phyloP scores from a whole-genome alignment of 2,888 invertebrate species.

The Cryptocephalus primarius region DNA sequence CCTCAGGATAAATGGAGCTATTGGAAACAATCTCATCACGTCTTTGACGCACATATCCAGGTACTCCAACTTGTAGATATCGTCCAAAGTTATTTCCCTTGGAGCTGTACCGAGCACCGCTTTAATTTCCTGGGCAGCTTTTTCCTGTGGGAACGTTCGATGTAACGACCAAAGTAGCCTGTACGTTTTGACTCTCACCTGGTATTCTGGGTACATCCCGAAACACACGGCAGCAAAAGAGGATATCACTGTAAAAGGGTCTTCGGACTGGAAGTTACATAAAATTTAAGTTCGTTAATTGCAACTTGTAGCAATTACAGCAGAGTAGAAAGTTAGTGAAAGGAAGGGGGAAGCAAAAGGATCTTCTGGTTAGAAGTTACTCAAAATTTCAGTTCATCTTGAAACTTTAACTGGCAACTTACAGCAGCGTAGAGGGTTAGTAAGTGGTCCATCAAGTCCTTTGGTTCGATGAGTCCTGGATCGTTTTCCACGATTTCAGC shows the following conservation, averaged over 20 bases:
- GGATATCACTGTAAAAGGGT: constrained; percentile 21
- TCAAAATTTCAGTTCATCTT: too few relatives aligned
- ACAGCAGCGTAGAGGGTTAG: constrained; percentile 23
- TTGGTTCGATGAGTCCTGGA: constrained; percentile 13
- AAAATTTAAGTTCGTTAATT: not conserved
- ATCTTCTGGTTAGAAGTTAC: too few relatives aligned
- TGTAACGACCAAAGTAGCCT: not conserved
- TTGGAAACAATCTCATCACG: constrained; percentile 23
- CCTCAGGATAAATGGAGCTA: constrained; percentile 25
- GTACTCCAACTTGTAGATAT: constrained; percentile 21
- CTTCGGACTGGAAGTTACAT: constrained; percentile 22
- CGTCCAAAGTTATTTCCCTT: constrained; percentile 15
- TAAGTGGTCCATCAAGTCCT: constrained; percentile 20
- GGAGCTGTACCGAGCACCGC: constrained; percentile 18
- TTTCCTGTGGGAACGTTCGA: constrained; percentile 4
- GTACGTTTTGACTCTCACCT: constrained; percentile 14
- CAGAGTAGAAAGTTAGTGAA: too few relatives aligned
- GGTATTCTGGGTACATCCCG: constrained; percentile 30
- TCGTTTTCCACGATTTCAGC: constrained; percentile 15
- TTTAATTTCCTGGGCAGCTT: constrained; percentile 22
- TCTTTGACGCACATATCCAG: constrained; percentile 29
- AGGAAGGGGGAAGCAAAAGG: too few relatives aligned
- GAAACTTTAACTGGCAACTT: constrained; percentile 11
- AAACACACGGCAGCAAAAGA: constrained; percentile 21
- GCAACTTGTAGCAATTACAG: too few relatives aligned